A percentile compares a stretch with the other conserved stretches of the same genome.
Conservation (phyloP, 2,797 vertebrate genomes). For the Sebastes goodei region DNA sequence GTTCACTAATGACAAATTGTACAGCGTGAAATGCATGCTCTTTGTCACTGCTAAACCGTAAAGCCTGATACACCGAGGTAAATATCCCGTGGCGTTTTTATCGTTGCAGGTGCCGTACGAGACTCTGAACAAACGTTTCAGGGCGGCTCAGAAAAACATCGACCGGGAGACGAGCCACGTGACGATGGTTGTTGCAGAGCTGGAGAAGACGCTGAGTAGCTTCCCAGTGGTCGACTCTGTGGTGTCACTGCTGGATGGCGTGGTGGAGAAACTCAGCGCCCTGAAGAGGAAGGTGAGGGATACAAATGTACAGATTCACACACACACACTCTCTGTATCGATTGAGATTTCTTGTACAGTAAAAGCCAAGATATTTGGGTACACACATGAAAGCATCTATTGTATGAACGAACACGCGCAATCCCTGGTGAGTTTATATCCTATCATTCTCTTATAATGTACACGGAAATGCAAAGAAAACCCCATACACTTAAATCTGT, state of each 20-base stretch:
- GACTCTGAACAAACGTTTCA: conserved; percentile 97
- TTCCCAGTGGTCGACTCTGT: conserved; percentile 97
- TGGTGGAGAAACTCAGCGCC: conserved; percentile 97
- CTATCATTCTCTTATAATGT: too few relatives aligned
- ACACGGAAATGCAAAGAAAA: too few relatives aligned
- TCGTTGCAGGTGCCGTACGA: conserved; percentile 93
- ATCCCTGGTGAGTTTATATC: not conserved
- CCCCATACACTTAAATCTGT: too few relatives aligned
- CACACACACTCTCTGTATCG: not conserved
- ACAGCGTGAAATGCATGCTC: too few relatives aligned
- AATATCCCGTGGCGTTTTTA: not conserved
- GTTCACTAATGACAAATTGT: not conserved
- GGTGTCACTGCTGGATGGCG: conserved; percentile 95
- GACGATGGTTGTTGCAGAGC: conserved; percentile 97
- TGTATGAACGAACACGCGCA: not conserved
- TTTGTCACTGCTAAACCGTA: not conserved
- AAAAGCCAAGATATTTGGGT: not conserved
- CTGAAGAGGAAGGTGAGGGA: conserved; percentile 93
- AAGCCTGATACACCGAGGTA: not conserved
- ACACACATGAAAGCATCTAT: not conserved
- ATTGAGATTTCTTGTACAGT: not conserved
- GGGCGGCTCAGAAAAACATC: conserved; percentile 98
- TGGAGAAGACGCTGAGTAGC: conserved; percentile 96
- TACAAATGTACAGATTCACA: not conserved
- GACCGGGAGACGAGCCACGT: conserved; percentile 98